Base-by-base conservation (phyloP, 2,797 vertebrate genomes). In the Liasis olivaceus region DNA sequence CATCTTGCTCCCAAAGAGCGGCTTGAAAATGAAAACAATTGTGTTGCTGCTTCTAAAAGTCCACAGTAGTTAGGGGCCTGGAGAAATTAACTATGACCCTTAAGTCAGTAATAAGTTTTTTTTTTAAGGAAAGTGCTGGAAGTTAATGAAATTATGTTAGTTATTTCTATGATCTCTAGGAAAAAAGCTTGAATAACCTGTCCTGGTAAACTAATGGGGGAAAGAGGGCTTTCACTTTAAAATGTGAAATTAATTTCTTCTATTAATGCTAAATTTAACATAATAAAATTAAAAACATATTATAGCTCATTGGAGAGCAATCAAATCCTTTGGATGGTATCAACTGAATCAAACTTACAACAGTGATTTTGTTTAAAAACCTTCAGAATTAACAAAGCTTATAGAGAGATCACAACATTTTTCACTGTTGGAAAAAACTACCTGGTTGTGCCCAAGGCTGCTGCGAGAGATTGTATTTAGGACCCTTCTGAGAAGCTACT, bases 361-460 rank as follows among this genome's bases (percentile, higher is more conserved):
- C 28, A 28, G 54, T 66, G 47, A 11, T 47, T 47, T n/a, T 47
- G 58, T 47, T 42, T 51, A 12, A 66, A 26, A 91, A 56, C 4
- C 54, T 24, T 42, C 11, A 7, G 47, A 63, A 51, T 28, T 2
- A 42, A n/a, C 15, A 36, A 13, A 58, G n/a, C 6, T 51, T 58
- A 7, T 5, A 22, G 56, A 26, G 42, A 26, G 84, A 42, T 22
- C 2, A 1, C 31, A 77, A 31, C 20, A 36, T 77, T 47, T 42
- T 11, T 42, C 72, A 2, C 3, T 4, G 72, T 22, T 81, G 42
- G 36, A 47, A 81, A 47, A 66, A 85, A 94, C 96, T 98, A 99
- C 99, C 98, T 97, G 99, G 98, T 93, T 99, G 99, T 0, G 99
- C 99, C 99, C 99, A 99, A 84, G 99, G 99, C 93, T 99, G 99